Percentiles rank a stretch among this genome's conserved stretches.
These are phyloP conservation scores for Lepilemur septentrionalis DNA, from an alignment of 2,797 vertebrate species.

Conservation along the genomic window DNA sequence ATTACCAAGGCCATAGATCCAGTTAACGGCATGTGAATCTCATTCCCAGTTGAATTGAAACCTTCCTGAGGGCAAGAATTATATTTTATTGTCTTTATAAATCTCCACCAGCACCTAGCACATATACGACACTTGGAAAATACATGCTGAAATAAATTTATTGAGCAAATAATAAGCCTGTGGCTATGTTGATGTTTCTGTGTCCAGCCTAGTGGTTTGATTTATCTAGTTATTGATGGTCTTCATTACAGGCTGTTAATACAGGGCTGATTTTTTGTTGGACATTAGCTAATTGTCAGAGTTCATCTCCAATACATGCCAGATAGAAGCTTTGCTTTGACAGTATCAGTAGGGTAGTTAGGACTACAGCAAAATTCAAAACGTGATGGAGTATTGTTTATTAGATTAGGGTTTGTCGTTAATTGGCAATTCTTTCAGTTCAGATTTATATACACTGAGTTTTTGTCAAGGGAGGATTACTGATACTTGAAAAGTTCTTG, in stretches of 20 bases:
- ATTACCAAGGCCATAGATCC: neutral
- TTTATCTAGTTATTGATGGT: slow-evolving; percentile 13
- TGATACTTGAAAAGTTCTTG: slow-evolving; percentile 16
- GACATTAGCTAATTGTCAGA: slow-evolving; percentile 43
- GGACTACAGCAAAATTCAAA: neutral
- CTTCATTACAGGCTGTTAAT: slow-evolving; percentile 22
- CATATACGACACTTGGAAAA: neutral
- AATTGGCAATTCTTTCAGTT: slow-evolving; percentile 8
- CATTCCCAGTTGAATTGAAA: neutral
- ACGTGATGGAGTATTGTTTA: neutral
- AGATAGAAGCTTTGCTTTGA: neutral
- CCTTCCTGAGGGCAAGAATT: neutral
- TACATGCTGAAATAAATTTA: neutral
- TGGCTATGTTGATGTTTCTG: neutral
- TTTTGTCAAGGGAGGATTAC: slow-evolving; percentile 33
- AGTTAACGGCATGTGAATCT: neutral
- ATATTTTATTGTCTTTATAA: neutral
- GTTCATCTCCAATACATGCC: neutral
- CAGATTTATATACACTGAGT: neutral
- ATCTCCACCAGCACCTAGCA: neutral
- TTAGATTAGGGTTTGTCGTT: neutral
- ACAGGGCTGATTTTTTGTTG: neutral
- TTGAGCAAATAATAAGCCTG: neutral
- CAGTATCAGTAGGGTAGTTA: neutral
- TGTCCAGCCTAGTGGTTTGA: neutral